Percentiles rank a stretch among this genome's conserved stretches.
Evolutionary conservation across 2,888 invertebrate genomes (phyloP).

Genomic region (Drosophila helvetica): DNA sequence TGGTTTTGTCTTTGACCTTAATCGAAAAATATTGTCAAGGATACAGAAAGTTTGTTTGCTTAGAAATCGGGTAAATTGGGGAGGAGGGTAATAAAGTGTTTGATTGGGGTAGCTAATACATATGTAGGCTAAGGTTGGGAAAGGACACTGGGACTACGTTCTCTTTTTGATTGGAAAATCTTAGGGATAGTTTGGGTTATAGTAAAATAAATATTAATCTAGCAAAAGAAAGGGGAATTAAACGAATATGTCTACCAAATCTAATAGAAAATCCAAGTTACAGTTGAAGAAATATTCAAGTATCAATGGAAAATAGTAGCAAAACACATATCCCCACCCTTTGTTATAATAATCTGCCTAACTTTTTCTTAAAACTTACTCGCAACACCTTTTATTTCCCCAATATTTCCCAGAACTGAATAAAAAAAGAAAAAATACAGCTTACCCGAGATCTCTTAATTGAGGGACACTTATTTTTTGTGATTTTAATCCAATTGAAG

Average conservation of each 20-base stretch:
- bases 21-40: constrained; percentile 20
- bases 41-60: constrained; percentile 6
- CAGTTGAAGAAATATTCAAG: too few species aligned
- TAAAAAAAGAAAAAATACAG: not conserved
- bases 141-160: not conserved
- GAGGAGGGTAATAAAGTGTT: not conserved
- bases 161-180: not conserved
- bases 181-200: not conserved
- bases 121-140: not conserved
- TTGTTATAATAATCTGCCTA: too few species aligned
- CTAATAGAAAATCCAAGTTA: too few species aligned
- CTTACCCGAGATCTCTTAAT: not conserved
- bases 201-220: too few species aligned
- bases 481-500: constrained; percentile 19
- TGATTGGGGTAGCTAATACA: not conserved
- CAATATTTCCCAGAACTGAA: not conserved
- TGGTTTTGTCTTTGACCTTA: not conserved
- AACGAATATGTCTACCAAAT: too few species aligned
- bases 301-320: too few species aligned
- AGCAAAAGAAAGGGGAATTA: too few species aligned
- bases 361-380: not conserved
- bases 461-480: constrained; percentile 2
- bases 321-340: too few species aligned
- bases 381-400: not conserved
- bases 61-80: not conserved